Evolutionary conservation across 2,113 vertebrate species (phyloP).

Genomic region (Chrysemys picta): DNA sequence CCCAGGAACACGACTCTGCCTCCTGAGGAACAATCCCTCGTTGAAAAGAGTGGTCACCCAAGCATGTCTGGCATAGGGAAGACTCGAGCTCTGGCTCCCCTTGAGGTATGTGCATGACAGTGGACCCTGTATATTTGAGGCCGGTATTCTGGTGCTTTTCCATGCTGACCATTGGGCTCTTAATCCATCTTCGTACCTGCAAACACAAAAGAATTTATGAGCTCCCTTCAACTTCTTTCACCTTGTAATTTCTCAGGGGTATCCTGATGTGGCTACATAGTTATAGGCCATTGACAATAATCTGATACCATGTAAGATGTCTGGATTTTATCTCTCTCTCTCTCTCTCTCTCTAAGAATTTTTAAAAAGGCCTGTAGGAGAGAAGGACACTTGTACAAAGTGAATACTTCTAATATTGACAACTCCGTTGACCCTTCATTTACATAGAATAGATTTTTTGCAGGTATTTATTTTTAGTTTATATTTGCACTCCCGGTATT

Average conservation of each 20-base stretch:
- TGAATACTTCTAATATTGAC: background rate
- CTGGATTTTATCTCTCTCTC: background rate
- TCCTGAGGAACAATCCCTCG: conserved; percentile 79
- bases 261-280: background rate
- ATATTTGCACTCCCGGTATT: background rate
- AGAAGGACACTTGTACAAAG: background rate
- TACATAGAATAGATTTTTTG: conserved; percentile 2
- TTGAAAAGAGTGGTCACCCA: conserved; percentile 82
- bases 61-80: conserved; percentile 82
- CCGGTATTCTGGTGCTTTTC: conserved; percentile 88
- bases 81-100: conserved; percentile 85
- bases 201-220: background rate
- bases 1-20: conserved; percentile 80
- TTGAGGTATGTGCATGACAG: conserved; percentile 80
- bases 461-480: background rate
- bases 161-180: conserved; percentile 88
- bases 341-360: background rate
- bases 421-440: background rate
- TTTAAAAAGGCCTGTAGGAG: background rate
- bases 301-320: background rate
- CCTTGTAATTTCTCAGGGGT: background rate
- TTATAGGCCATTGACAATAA: background rate
- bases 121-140: conserved; percentile 84
- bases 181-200: conserved; percentile 96
- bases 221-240: background rate